Conservation (phyloP, 2,888 invertebrate genomes). For the Agrotis segetum region DNA sequence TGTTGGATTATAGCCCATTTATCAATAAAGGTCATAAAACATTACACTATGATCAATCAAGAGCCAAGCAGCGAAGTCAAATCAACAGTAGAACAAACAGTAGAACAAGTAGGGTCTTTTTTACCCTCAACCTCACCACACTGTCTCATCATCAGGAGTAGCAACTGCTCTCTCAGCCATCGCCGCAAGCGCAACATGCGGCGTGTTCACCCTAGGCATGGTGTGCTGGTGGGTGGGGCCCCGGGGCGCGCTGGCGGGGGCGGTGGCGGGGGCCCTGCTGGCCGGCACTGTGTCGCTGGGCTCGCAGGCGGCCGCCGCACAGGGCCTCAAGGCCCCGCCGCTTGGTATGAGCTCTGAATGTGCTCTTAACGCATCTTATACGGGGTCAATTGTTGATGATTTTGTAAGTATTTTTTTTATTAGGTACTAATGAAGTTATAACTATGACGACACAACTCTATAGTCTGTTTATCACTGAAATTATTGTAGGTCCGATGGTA, state of each 20-base stretch:
- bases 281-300: constrained; percentile 89
- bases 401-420: constrained; percentile 79
- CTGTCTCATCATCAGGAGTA: constrained; percentile 81
- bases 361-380: constrained; percentile 73
- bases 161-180: constrained; percentile 95
- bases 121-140: no score
- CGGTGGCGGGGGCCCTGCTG: constrained; percentile 78
- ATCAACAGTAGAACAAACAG: no score
- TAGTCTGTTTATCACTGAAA: no score
- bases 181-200: constrained; percentile 95
- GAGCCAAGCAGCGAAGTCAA: no score
- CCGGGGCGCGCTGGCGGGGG: constrained; percentile 92
- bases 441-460: no score
- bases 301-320: constrained; percentile 92
- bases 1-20: no score
- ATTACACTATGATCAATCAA: no score
- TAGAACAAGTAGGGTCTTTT: no score
- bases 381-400: constrained; percentile 79
- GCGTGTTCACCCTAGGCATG: constrained; percentile 96
- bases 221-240: constrained; percentile 95
- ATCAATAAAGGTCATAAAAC: no score
- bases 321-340: constrained; percentile 90
- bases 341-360: constrained; percentile 74
- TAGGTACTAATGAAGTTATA: no score
- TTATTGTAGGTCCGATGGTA: no score